Conservation (phyloP, 1,140 invertebrate species). For the Spodoptera frugiperda region DNA sequence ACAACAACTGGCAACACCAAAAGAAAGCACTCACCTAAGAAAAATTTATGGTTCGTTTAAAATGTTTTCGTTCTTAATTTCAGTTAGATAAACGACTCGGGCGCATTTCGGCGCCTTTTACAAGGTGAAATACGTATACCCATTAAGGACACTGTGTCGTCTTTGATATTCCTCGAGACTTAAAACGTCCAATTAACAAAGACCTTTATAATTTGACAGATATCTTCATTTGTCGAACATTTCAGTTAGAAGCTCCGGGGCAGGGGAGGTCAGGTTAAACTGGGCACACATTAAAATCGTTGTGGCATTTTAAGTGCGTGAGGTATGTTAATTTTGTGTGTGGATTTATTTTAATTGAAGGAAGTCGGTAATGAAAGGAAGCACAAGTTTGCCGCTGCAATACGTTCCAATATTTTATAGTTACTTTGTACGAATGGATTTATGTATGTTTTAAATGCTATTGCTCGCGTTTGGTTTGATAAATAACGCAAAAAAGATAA, state of each 20-base stretch:
- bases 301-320: conserved; percentile 67
- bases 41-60: conserved; percentile 77
- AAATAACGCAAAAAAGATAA: background rate
- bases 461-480: conserved; percentile 2
- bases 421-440: conserved; percentile 17
- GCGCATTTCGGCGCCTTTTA: conserved; percentile 72
- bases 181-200: conserved; percentile 58
- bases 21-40: conserved; percentile 60
- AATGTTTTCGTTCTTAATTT: conserved; percentile 82
- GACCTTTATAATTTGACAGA: conserved; percentile 1
- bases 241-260: background rate
- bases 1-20: conserved; percentile 64
- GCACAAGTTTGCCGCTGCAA: conserved; percentile 17
- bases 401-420: conserved; percentile 38
- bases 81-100: conserved; percentile 70
- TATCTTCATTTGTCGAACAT: conserved; percentile 25
- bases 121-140: conserved; percentile 68
- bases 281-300: conserved; percentile 55
- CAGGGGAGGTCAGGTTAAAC: conserved; percentile 53
- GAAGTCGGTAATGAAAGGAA: conserved; percentile 56
- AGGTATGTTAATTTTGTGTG: conserved; percentile 67
- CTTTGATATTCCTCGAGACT: conserved; percentile 54
- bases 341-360: conserved; percentile 67
- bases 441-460: conserved; percentile 7
- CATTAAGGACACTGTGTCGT: conserved; percentile 63